These are phyloP conservation scores for Tricholaema leucomelas DNA, from an alignment of 2,113 vertebrate species.

Conservation along the genomic window DNA sequence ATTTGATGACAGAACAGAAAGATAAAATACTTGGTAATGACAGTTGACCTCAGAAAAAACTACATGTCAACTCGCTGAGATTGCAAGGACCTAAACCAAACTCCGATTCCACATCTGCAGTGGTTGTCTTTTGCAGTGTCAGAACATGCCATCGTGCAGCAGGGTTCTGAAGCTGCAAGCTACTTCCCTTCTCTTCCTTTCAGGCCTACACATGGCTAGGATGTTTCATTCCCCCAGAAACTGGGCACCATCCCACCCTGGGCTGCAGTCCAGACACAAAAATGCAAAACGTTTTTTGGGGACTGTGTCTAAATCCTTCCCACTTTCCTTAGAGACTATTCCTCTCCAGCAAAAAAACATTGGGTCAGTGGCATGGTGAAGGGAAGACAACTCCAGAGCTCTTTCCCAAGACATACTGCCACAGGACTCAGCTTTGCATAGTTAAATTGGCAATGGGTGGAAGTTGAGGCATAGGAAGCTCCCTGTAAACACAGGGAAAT, in stretches of 20 bases:
- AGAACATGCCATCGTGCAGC: not conserved
- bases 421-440: not conserved
- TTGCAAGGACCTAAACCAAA: not conserved
- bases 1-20: not conserved
- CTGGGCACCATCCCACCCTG: not conserved
- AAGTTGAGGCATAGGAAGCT: too few species aligned
- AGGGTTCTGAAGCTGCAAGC: not conserved
- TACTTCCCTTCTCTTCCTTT: not conserved
- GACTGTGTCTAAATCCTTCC: not conserved
- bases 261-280: not conserved
- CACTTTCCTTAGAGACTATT: not conserved
- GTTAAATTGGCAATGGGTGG: not conserved
- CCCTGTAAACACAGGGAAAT: too few species aligned
- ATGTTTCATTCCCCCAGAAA: not conserved
- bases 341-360: not conserved
- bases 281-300: not conserved
- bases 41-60: not conserved
- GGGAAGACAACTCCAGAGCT: not conserved
- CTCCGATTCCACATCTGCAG: not conserved
- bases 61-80: not conserved
- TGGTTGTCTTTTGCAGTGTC: rapidly evolving
- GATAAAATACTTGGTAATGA: not conserved
- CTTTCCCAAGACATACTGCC: not conserved
- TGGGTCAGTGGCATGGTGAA: rapidly evolving
- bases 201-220: not conserved